A percentile compares a stretch with the other conserved stretches of the same genome.
phyloP scores from a whole-genome alignment of 2,797 vertebrate species.

The Coranthus polyacanthus region DNA sequence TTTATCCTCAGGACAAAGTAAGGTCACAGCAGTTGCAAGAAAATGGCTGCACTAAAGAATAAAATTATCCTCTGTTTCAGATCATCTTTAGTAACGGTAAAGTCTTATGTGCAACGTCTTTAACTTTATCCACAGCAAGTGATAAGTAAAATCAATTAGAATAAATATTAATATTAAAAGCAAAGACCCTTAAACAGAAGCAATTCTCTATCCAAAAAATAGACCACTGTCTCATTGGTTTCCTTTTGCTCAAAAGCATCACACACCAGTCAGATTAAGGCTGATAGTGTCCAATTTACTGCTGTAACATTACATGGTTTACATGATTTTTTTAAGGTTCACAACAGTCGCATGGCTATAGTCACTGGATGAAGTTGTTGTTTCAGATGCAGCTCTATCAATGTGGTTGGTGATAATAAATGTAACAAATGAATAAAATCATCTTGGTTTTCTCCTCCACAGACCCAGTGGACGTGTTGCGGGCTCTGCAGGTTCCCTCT shows the following conservation, averaged over 20 bases:
- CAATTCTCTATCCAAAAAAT: no score
- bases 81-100: not conserved
- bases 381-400: not conserved
- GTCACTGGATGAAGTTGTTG: not conserved
- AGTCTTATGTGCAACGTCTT: no score
- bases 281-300: not conserved
- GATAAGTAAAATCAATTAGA: not conserved
- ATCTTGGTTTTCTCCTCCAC: not conserved
- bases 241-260: not conserved
- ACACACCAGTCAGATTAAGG: no score
- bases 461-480: constrained; percentile 90
- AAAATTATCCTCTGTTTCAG: not conserved
- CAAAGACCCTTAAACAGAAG: no score
- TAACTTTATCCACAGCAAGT: not conserved
- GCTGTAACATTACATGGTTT: not conserved
- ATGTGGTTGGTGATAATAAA: not conserved
- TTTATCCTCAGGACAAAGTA: constrained; percentile 3
- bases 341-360: not conserved
- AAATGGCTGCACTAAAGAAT: constrained; percentile 3
- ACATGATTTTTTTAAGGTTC: not conserved
- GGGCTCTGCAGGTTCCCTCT: constrained; percentile 88
- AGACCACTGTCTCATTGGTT: no score
- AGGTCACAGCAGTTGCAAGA: constrained; percentile 1
- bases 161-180: no score
- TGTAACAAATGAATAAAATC: accelerated